These are phyloP conservation scores for Uropsilus gracilis DNA, from an alignment of 2,113 vertebrate genomes.

Conservation along the genomic window DNA sequence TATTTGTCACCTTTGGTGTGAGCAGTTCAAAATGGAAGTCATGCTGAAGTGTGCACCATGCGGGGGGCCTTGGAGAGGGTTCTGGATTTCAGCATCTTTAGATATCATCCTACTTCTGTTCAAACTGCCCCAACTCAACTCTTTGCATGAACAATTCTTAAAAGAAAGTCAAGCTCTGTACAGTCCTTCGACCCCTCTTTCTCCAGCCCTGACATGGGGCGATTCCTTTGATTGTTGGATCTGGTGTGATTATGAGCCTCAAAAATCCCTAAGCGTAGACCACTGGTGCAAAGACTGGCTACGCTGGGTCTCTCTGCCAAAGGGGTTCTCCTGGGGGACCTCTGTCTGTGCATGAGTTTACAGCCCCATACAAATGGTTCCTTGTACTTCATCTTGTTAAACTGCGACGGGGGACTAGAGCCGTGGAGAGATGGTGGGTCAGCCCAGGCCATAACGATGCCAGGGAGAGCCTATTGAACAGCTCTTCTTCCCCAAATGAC, in stretches of 20 bases:
- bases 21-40: not conserved
- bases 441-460: not conserved
- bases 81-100: not conserved
- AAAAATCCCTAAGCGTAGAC: not conserved
- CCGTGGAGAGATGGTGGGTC: not conserved
- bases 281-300: not conserved
- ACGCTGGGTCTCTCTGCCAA: not conserved
- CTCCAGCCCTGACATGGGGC: not conserved
- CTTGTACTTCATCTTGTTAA: not conserved
- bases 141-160: not conserved
- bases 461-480: not conserved
- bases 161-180: not conserved
- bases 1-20: too few species aligned
- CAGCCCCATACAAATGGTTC: not conserved
- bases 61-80: fast-evolving
- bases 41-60: too few species aligned
- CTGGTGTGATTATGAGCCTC: not conserved
- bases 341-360: too few species aligned
- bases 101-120: not conserved
- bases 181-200: too few species aligned
- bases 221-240: not conserved
- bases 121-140: not conserved
- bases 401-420: not conserved
- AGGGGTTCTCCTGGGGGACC: not conserved
- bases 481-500: slow-evolving; percentile 24